A percentile compares a stretch with the other conserved stretches of the same genome.
These are phyloP conservation scores for Drosophila funebris DNA, from an alignment of 1,140 invertebrate genomes.

Conservation along the genomic window DNA sequence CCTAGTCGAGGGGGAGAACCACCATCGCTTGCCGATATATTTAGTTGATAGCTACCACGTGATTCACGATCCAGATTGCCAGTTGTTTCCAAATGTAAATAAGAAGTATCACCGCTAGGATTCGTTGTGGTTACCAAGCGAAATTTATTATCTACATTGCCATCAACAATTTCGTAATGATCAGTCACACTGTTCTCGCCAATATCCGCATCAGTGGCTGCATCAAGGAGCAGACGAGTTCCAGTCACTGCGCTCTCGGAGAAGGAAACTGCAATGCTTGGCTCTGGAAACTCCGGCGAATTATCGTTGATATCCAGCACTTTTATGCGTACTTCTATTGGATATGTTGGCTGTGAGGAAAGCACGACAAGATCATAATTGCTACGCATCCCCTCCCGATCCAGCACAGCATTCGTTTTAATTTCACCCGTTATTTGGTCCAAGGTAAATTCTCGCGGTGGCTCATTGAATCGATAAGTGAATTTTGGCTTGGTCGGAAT, in stretches of 20 bases:
- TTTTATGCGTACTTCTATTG: constrained; percentile 94
- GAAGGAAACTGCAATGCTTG: constrained; percentile 92
- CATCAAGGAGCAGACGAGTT: constrained; percentile 93
- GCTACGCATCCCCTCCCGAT: constrained; percentile 92
- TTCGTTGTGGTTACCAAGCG: constrained; percentile 93
- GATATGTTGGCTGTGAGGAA: constrained; percentile 96
- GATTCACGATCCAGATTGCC: constrained; percentile 95
- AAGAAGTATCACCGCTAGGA: constrained; percentile 93
- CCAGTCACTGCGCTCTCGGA: constrained; percentile 95
- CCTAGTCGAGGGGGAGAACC: constrained; percentile 92
- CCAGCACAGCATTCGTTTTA: constrained; percentile 90
- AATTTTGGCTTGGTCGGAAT: constrained; percentile 94
- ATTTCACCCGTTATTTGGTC: constrained; percentile 93
- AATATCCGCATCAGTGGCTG: constrained; percentile 93
- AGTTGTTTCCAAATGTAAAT: constrained; percentile 95
- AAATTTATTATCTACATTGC: constrained; percentile 95
- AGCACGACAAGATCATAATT: constrained; percentile 95
- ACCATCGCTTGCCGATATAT: constrained; percentile 95
- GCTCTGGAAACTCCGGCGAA: constrained; percentile 94
- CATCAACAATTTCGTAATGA: constrained; percentile 94
- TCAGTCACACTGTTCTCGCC: constrained; percentile 94
- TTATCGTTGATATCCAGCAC: constrained; percentile 96
- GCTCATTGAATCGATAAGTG: constrained; percentile 95
- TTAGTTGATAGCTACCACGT: constrained; percentile 91
- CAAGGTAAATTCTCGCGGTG: constrained; percentile 91